Percentiles rank a stretch among this genome's conserved stretches.
phyloP scores from a whole-genome alignment of 2,888 invertebrate genomes.

The Xestia sexstrigata region DNA sequence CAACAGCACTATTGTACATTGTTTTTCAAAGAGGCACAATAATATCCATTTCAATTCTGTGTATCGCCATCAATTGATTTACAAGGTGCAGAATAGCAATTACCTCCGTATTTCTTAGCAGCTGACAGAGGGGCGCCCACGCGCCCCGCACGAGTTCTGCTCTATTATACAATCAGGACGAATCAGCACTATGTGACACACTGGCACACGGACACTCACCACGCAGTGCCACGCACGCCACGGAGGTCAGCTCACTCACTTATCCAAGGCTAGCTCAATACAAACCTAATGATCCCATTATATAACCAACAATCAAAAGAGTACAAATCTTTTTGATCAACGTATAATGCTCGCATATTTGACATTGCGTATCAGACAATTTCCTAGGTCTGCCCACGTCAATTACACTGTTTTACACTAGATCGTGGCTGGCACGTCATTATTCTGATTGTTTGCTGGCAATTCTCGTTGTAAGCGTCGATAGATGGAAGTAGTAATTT shows the following conservation, averaged over 20 bases:
- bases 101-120: constrained; percentile 76
- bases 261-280: constrained; percentile 65
- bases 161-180: constrained; percentile 89
- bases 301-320: constrained; percentile 53
- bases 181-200: constrained; percentile 82
- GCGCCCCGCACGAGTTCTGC: constrained; percentile 83
- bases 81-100: constrained; percentile 77
- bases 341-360: constrained; percentile 57
- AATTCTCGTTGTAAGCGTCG: constrained; percentile 51
- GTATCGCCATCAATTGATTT: constrained; percentile 68
- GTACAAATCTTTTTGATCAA: constrained; percentile 47
- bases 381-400: constrained; percentile 72
- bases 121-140: constrained; percentile 88
- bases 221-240: constrained; percentile 55
- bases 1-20: neutral
- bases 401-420: constrained; percentile 73
- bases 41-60: constrained; percentile 56
- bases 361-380: constrained; percentile 64
- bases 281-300: constrained; percentile 50
- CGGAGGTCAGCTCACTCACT: constrained; percentile 59
- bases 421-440: constrained; percentile 67
- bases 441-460: constrained; percentile 71
- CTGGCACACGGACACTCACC: constrained; percentile 54
- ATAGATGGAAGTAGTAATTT: constrained; percentile 59
- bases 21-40: constrained; percentile 31